Evolutionary conservation across 2,113 vertebrate species (phyloP), one percentile per base, ranked within the genome.

Genomic region (Pyxicephalus adspersus): DNA sequence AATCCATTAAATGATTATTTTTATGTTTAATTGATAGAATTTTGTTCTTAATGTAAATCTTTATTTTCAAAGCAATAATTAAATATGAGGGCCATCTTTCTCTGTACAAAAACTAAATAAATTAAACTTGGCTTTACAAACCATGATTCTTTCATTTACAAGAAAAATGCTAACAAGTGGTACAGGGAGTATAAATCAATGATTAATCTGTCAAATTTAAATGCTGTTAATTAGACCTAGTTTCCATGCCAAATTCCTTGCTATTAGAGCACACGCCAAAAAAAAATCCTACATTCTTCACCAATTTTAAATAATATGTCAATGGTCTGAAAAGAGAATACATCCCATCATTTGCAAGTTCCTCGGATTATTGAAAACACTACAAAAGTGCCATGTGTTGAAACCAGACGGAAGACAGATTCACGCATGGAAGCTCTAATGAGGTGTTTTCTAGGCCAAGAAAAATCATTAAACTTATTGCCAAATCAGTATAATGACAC

Each of bases 281-380:
- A 54, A 50, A 57, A 73, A 73, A 63, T 72, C 25, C 64, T 64
- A 73, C 45, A 34, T 81, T 64, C 45, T 54, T 63, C 50, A 64
- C 79, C 55, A 64, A 63, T 81, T 81, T 73, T 81, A 68, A 78
- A 60, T 80, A 51, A 80, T 81, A 61, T 64, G 67, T 81, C 79
- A 81, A 28, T 81, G 79, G 45, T 31, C 52, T 52, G 50, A 73
- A 73, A 29, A 63, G 51, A 55, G 57, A 81, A 73, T 80, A 26
- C 45, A 71, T 80, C 66, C 28, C 57, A 63, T 26, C 20, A 55
- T 55, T 64, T 81, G 60, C 71, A 65, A 64, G 79, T 72, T 73
- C 50, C 58, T 70, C 45, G 63, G 50, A 22, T 65, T 63, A 64
- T 31, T 64, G 68, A 34, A 64, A 72, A 57, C 45, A 19, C 13